Conservation (phyloP, 1,140 invertebrate species). For the Lepidostoma basale region DNA sequence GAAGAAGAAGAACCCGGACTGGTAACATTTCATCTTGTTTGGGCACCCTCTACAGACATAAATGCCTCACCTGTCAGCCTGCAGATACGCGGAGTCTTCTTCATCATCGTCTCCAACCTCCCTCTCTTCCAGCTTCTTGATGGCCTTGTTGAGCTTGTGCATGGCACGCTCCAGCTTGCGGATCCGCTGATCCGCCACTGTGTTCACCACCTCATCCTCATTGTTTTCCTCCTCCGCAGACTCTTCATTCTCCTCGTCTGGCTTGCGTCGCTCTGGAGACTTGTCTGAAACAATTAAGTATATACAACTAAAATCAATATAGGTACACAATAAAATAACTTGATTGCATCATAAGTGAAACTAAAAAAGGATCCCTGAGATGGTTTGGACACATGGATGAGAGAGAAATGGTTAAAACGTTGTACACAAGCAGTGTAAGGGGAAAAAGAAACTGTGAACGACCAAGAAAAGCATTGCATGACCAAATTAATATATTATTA, state of each 20-base stretch:
- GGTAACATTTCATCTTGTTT: background rate
- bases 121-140: slow-evolving; percentile 33
- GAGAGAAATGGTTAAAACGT: too few relatives aligned
- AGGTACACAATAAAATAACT: too few relatives aligned
- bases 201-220: background rate
- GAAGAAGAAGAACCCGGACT: too few relatives aligned
- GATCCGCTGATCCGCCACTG: background rate
- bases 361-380: too few relatives aligned
- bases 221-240: background rate
- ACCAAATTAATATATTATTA: too few relatives aligned
- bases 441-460: too few relatives aligned
- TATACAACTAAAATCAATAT: too few relatives aligned
- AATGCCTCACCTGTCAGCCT: slow-evolving; percentile 29
- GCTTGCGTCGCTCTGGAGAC: background rate
- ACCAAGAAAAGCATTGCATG: too few relatives aligned
- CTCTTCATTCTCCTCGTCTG: background rate
- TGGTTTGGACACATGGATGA: too few relatives aligned
- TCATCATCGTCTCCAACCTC: slow-evolving; percentile 37
- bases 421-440: too few relatives aligned
- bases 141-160: slow-evolving; percentile 32
- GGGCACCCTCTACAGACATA: background rate
- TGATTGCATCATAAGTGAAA: too few relatives aligned
- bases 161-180: slow-evolving; percentile 32
- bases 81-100: slow-evolving; percentile 33
- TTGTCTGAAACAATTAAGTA: background rate